Evolutionary conservation across 2,797 vertebrate species (phyloP), one percentile per base, ranked within the genome.

Genomic region (Ispidina picta): DNA sequence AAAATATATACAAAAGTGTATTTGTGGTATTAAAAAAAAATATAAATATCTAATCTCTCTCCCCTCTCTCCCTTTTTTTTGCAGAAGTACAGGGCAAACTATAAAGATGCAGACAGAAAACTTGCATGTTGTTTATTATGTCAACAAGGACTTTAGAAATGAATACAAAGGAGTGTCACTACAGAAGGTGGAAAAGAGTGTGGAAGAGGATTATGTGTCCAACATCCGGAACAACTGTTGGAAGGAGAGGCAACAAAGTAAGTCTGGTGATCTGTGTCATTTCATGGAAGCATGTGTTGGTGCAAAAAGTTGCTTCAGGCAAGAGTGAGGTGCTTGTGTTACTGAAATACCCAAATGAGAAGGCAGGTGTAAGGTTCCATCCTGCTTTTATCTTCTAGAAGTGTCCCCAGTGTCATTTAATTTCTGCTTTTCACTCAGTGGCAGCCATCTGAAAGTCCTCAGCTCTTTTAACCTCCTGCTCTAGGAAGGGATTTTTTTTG

Each of bases 211-310:
- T 96, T 99, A 99, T 46, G 98, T 99, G 83, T 98, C 98, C 75
- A 99, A 98, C 90, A 98, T 99, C 89, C 98, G 99, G 95, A 99
- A 99, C 98, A 99, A 98, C 95, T 99, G 99, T 94, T 99, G 99
- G 99, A 99, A 99, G 94, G 99, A 99, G 95, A 98, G 98, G 83
- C 99, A 99, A 96, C 99, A 99, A 84, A 99, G 99, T 99, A 97
- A 98, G 99, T 98, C 70, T 58, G 31, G 64, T 64, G 51, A 83
- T 66, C 54, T 22, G 37, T 86, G 33, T 89, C 28, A 83, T 70
- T 46, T 86, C 58, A 52, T 95, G n/a, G 69, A 51, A 63, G n/a
- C 17, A 8, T 44, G 35, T 4, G 10, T 76, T 80, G 19, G 28
- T 66, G 1, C 58, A 26, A 64, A 72, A 75, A 59, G 35, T 54